Conservation (phyloP, 2,797 vertebrate genomes). For the Dallia pectoralis region DNA sequence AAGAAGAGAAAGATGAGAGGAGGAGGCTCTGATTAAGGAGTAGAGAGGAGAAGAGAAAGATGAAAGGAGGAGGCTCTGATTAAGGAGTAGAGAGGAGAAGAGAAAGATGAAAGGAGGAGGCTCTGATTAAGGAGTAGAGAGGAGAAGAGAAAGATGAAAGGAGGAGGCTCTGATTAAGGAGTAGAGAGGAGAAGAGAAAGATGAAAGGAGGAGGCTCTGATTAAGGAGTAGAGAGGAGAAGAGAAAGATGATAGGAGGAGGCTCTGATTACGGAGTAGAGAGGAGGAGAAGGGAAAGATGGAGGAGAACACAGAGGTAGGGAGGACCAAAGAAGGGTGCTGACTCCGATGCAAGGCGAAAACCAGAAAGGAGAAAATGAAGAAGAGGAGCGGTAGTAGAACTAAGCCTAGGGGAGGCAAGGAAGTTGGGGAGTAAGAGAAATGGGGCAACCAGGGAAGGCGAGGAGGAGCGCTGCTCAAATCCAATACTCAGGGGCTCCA, state of each 20-base stretch:
- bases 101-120: no score
- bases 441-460: not conserved
- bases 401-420: slow-evolving; percentile 1
- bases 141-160: slow-evolving; percentile 11
- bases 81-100: slow-evolving; percentile 41
- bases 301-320: slow-evolving; percentile 19
- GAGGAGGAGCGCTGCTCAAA: slow-evolving; percentile 13
- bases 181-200: slow-evolving; percentile 33
- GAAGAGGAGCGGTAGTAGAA: not conserved
- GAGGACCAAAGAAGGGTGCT: slow-evolving; percentile 27
- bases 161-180: no score
- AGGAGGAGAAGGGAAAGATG: slow-evolving; percentile 1
- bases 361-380: not conserved
- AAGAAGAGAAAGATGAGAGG: not conserved
- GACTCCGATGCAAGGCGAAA: not conserved
- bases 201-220: slow-evolving; percentile 46
- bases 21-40: slow-evolving; percentile 14
- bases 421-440: not conserved
- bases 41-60: slow-evolving; percentile 30
- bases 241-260: slow-evolving; percentile 17
- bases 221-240: slow-evolving; percentile 34
- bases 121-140: slow-evolving; percentile 46
- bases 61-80: no score
- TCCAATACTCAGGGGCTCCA: slow-evolving; percentile 45
- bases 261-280: slow-evolving; percentile 17